Evolutionary conservation across 2,113 vertebrate species (phyloP), one percentile per base, ranked within the genome.

Genomic region (Polypterus senegalus): DNA sequence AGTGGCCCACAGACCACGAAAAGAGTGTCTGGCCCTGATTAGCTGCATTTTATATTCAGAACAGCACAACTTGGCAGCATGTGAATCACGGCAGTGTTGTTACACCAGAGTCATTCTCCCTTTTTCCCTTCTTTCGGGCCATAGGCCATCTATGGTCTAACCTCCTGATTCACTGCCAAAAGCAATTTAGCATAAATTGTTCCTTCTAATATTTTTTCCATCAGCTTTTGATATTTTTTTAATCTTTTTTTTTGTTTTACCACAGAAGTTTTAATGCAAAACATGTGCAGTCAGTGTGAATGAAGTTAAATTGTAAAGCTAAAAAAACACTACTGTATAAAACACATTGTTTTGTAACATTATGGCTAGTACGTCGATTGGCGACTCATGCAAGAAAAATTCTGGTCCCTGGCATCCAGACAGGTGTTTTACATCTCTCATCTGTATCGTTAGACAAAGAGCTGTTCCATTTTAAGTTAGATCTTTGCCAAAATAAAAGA

Each of bases 231-330:
- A 67, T 4, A 75, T 77, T 79, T 77, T 75, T 61, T 63, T 61
- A 60, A 66, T 54, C 61, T 58, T 27, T 27, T 27, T 27, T 27
- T 27, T 65, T 68, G 62, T 49, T 58, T 66, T 61, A 65, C 71
- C 64, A 67, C 64, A 70, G 67, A 68, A 77, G 70, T 67, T 27
- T 72, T 84, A 88, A 88, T 83, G 83, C 76, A 84, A 85, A 74
- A 76, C 83, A 86, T 82, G 83, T 79, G 68, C 11, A 66, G 76
- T 74, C 57, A 8, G 67, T 59, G 61, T 62, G 75, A 52, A 52
- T 52, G 61, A 51, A 54, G 64, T 62, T 67, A 58, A 58, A n/a
- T 27, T 3, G 8, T 43, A 6, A 45, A 6, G 54, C 5, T 55
- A 11, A 55, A 55, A 8, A 55, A 55, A 9, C 54, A 55, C 54